These are phyloP conservation scores for Aldrovandia affinis DNA, from an alignment of 2,797 vertebrate species.

Conservation along the genomic window DNA sequence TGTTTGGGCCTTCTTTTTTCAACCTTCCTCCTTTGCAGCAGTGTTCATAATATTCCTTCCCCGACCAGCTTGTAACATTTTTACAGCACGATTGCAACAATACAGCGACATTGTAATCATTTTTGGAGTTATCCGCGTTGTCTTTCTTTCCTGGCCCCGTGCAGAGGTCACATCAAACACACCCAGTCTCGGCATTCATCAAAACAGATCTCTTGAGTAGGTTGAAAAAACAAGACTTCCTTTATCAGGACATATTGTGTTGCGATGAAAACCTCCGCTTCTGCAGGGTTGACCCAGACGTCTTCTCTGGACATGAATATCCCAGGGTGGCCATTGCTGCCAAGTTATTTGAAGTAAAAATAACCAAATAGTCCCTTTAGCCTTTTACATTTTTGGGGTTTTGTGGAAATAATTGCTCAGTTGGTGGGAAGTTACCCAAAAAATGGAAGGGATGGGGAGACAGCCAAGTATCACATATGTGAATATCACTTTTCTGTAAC, in stretches of 20 bases:
- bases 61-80: neutral
- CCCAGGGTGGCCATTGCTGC: neutral
- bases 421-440: neutral
- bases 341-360: neutral
- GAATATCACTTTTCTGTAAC: neutral
- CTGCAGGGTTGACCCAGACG: neutral
- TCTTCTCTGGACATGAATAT: neutral
- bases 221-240: constrained; percentile 7
- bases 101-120: neutral
- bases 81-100: neutral
- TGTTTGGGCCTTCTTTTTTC: neutral
- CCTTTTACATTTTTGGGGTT: neutral
- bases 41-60: neutral
- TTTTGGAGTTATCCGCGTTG: neutral
- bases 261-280: neutral
- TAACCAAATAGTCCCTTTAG: neutral
- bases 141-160: neutral
- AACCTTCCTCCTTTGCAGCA: neutral
- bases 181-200: neutral
- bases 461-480: neutral
- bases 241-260: neutral
- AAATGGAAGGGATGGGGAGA: neutral
- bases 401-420: neutral
- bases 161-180: neutral
- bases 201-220: neutral